Percentiles rank a stretch among this genome's conserved stretches.
These are phyloP conservation scores for Deroplatys truncata DNA, from an alignment of 2,888 invertebrate species.

Conservation along the genomic window DNA sequence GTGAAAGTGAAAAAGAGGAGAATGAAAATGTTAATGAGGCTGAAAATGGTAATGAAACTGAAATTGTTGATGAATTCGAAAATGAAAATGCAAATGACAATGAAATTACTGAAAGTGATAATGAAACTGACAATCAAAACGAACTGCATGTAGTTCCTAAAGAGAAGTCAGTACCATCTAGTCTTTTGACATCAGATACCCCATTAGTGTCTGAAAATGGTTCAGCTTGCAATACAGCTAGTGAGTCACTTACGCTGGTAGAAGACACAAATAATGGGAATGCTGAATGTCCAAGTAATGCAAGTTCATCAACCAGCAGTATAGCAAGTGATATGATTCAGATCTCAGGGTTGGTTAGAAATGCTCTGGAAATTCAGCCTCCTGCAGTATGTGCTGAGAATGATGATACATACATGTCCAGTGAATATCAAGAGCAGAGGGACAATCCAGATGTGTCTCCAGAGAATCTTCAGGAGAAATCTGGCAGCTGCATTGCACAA, in stretches of 20 bases:
- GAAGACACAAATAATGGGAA: background rate
- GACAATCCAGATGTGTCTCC: background rate
- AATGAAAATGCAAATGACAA: background rate
- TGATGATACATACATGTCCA: background rate
- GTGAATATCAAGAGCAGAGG: background rate
- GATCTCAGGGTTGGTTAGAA: slow-evolving; percentile 1
- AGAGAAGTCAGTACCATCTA: background rate
- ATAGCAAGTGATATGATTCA: background rate
- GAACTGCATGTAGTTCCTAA: background rate
- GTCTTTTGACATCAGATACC: too few species aligned
- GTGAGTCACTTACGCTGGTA: background rate
- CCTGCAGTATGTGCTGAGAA: background rate
- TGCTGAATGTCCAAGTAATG: background rate
- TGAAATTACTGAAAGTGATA: too few species aligned
- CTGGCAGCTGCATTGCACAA: background rate
- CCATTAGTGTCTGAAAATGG: background rate
- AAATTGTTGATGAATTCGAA: background rate
- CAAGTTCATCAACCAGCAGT: background rate
- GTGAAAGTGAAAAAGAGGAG: background rate
- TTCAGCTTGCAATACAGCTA: background rate
- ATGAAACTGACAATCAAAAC: background rate
- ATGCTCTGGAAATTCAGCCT: slow-evolving; percentile 7
- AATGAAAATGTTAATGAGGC: background rate
- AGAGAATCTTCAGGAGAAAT: background rate
- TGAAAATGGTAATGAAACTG: background rate